Percentiles rank a stretch among this genome's conserved stretches.
Conservation (phyloP, 2,113 vertebrate species). For the Chionomys nivalis region DNA sequence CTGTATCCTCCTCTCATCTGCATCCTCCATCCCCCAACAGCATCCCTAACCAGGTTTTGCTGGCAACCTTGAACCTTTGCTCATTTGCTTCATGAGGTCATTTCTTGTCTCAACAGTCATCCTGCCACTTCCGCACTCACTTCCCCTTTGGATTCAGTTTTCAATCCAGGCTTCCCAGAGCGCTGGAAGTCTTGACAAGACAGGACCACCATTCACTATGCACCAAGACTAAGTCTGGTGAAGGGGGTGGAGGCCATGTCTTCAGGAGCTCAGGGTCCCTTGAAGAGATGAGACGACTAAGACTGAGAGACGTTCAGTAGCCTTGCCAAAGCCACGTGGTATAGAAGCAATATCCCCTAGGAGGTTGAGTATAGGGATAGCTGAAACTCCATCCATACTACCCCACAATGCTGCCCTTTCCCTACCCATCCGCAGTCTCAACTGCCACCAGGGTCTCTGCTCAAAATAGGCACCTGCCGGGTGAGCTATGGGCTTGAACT, state of each 20-base stretch:
- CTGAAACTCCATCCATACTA: neutral
- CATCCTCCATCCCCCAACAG: neutral
- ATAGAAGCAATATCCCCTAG: neutral
- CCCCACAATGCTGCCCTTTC: no score
- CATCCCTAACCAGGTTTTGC: neutral
- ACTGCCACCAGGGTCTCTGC: neutral
- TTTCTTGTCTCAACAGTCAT: neutral
- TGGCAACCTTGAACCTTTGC: neutral
- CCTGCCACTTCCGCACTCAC: neutral
- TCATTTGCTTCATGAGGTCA: neutral
- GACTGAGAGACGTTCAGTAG: neutral
- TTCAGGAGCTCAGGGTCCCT: neutral
- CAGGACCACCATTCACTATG: neutral
- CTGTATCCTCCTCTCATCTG: neutral
- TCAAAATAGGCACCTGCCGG: neutral
- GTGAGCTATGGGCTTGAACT: neutral
- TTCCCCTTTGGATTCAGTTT: neutral
- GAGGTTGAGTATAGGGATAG: fast-evolving
- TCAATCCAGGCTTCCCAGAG: neutral
- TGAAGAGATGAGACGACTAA: neutral
- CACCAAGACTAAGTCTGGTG: neutral
- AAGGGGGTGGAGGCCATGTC: neutral
- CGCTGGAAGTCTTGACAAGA: neutral
- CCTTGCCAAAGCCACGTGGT: neutral
- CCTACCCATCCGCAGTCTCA: neutral